Base-by-base conservation (phyloP, 2,797 vertebrate genomes). In the Pseudochromis fuscus region DNA sequence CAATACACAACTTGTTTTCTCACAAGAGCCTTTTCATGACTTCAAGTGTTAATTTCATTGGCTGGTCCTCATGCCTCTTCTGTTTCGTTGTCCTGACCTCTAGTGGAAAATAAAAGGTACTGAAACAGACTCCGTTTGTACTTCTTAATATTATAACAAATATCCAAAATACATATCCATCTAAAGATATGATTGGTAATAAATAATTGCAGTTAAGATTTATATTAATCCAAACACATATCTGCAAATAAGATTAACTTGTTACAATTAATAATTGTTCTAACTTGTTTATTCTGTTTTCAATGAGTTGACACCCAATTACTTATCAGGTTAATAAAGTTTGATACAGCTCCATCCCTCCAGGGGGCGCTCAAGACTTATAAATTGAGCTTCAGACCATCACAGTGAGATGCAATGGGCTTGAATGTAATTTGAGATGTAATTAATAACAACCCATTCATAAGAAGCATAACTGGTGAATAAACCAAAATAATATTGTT, bases 21-120 rank as follows among this genome's bases (percentile, higher is more conserved):
- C 30, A 42, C 33, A 35, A 56, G 48, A 75, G 48, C 16, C 40
- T 58, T 46, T 77, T 79, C 15, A 18, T 48, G 27, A 70, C 25
- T 28, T 28, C 2, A 8, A 46, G 50, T 42, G 59, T 3, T 40
- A 42, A 71, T 76, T 59, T 68, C 59, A 57, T 4, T 28, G 31
- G 27, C 33, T 21, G 30, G 49, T 10, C 15, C 11, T 50, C 56
- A 42, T 2, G 31, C 0, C 23, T 64, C 18, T 23, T 84, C 11
- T 77, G 69, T 79, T 82, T 87, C 38, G 80, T 53, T 68, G 44
- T 45, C 19, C 83, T 91, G 90, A 83, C 88, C 86, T 89, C 91
- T 89, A 81, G 83, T 86, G 91, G 88, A 35, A 1, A 58, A 40
- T 9, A 24, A 24, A 0, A 3, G 27, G 19, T 52, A 86, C 51